A percentile compares a stretch with the other conserved stretches of the same genome.
phyloP scores from a whole-genome alignment of 1,140 invertebrate genomes.

The Drosophila pallidifrons region DNA sequence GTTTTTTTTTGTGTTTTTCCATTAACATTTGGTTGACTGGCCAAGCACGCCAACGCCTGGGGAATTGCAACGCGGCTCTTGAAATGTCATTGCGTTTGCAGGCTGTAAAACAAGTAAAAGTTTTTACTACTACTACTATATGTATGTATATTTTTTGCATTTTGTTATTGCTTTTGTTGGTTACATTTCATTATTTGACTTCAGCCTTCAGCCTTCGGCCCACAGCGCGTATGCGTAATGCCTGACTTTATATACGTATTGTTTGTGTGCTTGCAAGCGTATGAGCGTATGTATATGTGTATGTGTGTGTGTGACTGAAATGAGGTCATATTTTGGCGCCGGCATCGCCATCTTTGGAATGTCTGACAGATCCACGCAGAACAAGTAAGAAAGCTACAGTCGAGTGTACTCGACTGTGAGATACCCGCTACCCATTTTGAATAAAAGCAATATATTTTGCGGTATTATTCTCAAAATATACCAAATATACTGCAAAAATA shows the following conservation, averaged over 20 bases:
- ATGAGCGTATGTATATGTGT: constrained; percentile 3
- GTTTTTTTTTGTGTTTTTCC: neutral
- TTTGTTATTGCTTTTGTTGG: neutral
- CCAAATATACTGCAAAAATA: no score
- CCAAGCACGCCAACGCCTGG: constrained; percentile 26
- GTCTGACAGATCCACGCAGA: constrained; percentile 35
- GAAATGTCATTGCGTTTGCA: constrained; percentile 67
- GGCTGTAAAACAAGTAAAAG: constrained; percentile 20
- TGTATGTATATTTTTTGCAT: no score
- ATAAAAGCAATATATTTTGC: no score
- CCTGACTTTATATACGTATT: neutral
- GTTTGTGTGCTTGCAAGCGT: no score
- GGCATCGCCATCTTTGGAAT: constrained; percentile 48
- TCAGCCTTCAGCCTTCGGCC: constrained; percentile 13
- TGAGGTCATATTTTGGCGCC: constrained; percentile 78
- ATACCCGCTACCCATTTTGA: no score
- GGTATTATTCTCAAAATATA: no score
- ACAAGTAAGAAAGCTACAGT: no score
- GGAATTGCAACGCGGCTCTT: constrained; percentile 45
- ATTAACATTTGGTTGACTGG: constrained; percentile 2
- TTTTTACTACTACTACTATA: neutral
- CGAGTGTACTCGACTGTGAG: no score
- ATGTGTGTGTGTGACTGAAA: constrained; percentile 34
- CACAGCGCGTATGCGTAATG: constrained; percentile 54
- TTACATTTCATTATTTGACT: constrained; percentile 3